Evolutionary conservation across 2,888 invertebrate genomes (phyloP).

Genomic region (Rhingia rostrata): DNA sequence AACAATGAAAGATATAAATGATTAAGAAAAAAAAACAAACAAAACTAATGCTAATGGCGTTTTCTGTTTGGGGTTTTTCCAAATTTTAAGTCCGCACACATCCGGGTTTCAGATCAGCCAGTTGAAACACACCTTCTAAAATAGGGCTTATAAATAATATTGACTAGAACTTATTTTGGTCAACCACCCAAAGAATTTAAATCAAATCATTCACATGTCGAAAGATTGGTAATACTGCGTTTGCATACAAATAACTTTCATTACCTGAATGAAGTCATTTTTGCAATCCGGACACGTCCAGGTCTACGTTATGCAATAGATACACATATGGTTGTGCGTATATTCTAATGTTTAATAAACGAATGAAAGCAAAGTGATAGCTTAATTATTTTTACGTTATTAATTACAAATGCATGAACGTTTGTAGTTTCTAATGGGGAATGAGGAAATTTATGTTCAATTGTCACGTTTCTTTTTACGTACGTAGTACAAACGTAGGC

Average conservation of each 20-base stretch:
- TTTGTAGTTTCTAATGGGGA: slow-evolving; percentile 29
- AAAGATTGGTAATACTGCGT: not conserved
- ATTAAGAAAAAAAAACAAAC: slow-evolving; percentile 3
- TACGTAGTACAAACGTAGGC: not conserved
- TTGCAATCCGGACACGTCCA: slow-evolving; percentile 41
- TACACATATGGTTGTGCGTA: slow-evolving; percentile 2
- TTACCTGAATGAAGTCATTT: not conserved
- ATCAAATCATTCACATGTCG: slow-evolving; percentile 14
- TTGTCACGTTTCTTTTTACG: slow-evolving; percentile 47
- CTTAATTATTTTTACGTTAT: not conserved
- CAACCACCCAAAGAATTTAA: slow-evolving; percentile 9
- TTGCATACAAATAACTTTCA: slow-evolving; percentile 48
- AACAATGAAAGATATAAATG: not conserved
- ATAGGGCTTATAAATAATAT: slow-evolving; percentile 10
- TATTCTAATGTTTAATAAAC: not conserved
- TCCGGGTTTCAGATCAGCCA: slow-evolving; percentile 37
- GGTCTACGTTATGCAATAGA: slow-evolving; percentile 36
- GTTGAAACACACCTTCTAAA: not conserved
- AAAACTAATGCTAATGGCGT: slow-evolving; percentile 1
- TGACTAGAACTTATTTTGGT: slow-evolving; percentile 32
- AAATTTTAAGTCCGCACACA: slow-evolving; percentile 24
- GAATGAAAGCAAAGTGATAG: not conserved
- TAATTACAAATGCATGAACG: slow-evolving; percentile 44
- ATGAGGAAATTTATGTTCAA: slow-evolving; percentile 20
- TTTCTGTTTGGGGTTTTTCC: not conserved